Conservation (phyloP, 2,113 vertebrate genomes). For the Hippocampus guttulatus region DNA sequence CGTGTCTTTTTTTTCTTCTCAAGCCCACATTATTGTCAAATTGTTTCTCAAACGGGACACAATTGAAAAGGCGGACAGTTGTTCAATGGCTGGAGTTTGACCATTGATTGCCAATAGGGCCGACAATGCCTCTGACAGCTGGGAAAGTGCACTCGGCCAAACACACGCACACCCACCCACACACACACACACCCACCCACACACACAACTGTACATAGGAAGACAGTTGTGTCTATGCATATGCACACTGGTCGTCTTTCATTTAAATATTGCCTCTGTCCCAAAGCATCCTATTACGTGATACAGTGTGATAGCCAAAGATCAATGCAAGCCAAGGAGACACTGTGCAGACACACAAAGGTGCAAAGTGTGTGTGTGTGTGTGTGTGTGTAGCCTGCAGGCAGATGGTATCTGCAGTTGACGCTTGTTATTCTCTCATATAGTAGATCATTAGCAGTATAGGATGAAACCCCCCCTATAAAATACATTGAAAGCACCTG, state of each 20-base stretch:
- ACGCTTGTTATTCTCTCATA: conserved; percentile 65
- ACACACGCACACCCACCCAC: neutral
- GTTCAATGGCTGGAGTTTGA: conserved; percentile 88
- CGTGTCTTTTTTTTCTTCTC: conserved; percentile 77
- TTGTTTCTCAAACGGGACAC: conserved; percentile 95
- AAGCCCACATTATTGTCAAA: conserved; percentile 96
- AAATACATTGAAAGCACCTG: conserved; percentile 48
- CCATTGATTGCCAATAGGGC: conserved; percentile 97
- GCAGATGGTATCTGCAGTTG: conserved; percentile 58
- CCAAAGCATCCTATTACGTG: conserved; percentile 55
- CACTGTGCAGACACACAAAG: conserved; percentile 35
- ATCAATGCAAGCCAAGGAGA: conserved; percentile 70
- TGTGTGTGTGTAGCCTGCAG: conserved; percentile 38
- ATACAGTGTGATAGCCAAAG: conserved; percentile 60
- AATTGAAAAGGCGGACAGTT: conserved; percentile 97
- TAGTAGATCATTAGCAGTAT: conserved; percentile 59
- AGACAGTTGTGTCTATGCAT: conserved; percentile 26
- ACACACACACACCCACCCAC: neutral
- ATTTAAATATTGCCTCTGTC: conserved; percentile 83
- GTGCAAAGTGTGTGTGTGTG: conserved; percentile 10
- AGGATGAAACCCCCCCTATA: conserved; percentile 24
- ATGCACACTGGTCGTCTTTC: conserved; percentile 62
- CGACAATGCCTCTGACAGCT: conserved; percentile 64
- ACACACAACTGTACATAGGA: conserved; percentile 10
- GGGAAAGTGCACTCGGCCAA: conserved; percentile 27